phyloP scores from a whole-genome alignment of 2,797 vertebrate species.

The Cottoperca gobio region DNA sequence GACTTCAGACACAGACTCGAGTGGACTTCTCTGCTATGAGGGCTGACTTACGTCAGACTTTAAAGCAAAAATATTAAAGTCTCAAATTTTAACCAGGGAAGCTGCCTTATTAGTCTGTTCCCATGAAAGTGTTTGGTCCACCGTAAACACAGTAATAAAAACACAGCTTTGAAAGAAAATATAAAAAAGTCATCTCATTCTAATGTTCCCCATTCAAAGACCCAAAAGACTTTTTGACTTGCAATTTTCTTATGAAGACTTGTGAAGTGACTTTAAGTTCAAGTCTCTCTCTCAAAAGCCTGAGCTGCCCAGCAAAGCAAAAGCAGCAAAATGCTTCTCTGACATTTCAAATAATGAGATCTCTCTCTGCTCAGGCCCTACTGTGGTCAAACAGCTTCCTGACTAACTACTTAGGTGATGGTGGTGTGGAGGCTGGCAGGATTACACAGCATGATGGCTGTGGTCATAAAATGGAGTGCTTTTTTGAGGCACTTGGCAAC shows the following conservation, averaged over 20 bases:
- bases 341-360: neutral
- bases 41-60: neutral
- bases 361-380: neutral
- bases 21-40: neutral
- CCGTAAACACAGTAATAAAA: neutral
- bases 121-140: neutral
- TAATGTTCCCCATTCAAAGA: neutral
- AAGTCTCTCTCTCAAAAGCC: neutral
- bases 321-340: neutral
- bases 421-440: conserved; percentile 3
- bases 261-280: neutral
- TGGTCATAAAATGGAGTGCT: conserved; percentile 39
- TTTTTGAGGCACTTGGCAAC: conserved; percentile 33
- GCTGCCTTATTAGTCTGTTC: neutral
- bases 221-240: neutral
- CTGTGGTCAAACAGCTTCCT: conserved; percentile 6
- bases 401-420: conserved; percentile 36
- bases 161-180: neutral
- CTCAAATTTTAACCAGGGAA: neutral
- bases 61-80: neutral
- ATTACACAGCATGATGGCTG: conserved; percentile 24
- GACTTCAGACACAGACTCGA: neutral
- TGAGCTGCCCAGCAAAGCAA: neutral
- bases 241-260: neutral
- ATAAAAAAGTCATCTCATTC: neutral